A percentile compares a stretch with the other conserved stretches of the same genome.
phyloP scores from a whole-genome alignment of 2,797 vertebrate genomes.

The Pangasius mekongensis region DNA sequence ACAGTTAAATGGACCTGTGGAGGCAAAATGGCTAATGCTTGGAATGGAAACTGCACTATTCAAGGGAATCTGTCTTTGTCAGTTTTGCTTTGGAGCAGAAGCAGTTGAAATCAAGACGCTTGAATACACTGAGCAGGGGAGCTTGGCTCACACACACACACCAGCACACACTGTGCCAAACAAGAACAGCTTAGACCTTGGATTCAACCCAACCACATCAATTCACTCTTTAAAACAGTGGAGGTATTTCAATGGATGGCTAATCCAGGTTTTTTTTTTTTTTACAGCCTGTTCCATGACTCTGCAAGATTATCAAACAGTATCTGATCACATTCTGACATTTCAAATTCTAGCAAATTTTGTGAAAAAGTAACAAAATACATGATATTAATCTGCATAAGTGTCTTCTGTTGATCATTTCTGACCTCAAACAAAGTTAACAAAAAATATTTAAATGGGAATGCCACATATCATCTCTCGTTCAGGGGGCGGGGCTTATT shows the following conservation, averaged over 20 bases:
- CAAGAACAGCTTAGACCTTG: slow-evolving; percentile 12
- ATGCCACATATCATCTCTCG: not conserved
- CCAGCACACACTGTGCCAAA: slow-evolving; percentile 6
- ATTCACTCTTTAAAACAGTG: slow-evolving; percentile 13
- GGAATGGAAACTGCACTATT: slow-evolving; percentile 23
- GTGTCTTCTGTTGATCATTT: not conserved
- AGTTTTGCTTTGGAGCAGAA: slow-evolving; percentile 8
- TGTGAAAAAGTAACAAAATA: too few relatives aligned
- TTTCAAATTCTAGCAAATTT: not conserved
- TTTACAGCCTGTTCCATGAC: not conserved
- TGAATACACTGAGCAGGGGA: slow-evolving; percentile 6
- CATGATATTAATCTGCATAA: not conserved
- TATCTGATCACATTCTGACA: not conserved
- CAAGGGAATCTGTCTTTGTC: slow-evolving; percentile 24
- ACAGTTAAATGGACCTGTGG: not conserved
- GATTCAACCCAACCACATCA: slow-evolving; percentile 13
- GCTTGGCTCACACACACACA: slow-evolving; percentile 1
- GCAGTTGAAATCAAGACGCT: slow-evolving; percentile 25
- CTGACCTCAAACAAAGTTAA: not conserved
- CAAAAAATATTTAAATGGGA: not conserved
- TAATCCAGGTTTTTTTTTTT: not conserved
- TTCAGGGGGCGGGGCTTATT: not conserved
- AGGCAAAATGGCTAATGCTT: not conserved
- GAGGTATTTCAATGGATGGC: not conserved
- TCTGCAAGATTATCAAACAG: not conserved